Conservation (phyloP, 92 coral and sea anemone species). For the Parazoanthus atlanticus region DNA sequence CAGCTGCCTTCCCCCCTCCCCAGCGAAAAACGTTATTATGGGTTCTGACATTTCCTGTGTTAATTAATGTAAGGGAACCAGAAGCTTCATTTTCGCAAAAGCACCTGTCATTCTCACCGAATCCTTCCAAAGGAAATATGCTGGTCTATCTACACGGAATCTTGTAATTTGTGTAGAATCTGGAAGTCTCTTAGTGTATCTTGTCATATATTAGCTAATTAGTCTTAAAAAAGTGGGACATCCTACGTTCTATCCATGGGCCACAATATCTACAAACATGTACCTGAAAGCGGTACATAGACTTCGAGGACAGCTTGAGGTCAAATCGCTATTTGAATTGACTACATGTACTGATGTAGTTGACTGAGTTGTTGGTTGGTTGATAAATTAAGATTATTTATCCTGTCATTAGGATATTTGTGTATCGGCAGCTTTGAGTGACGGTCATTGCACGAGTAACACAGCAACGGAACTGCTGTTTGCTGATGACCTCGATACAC, state of each 20-base stretch:
- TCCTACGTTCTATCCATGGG: not conserved
- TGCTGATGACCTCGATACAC: constrained; percentile 10
- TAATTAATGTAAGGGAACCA: too few relatives aligned
- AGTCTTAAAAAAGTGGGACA: not conserved
- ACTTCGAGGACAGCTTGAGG: too few relatives aligned
- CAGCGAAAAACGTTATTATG: too few relatives aligned
- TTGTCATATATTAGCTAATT: not conserved
- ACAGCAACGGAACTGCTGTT: constrained; percentile 3
- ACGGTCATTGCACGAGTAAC: not conserved
- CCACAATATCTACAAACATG: too few relatives aligned
- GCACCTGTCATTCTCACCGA: too few relatives aligned
- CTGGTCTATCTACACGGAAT: not conserved
- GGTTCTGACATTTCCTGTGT: too few relatives aligned
- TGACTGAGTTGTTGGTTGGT: not conserved
- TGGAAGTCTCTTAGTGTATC: not conserved
- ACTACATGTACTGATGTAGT: too few relatives aligned
- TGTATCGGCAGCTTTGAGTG: not conserved
- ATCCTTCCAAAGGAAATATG: not conserved
- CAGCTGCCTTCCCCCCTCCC: too few relatives aligned
- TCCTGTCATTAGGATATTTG: not conserved
- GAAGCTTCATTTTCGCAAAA: too few relatives aligned
- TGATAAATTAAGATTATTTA: not conserved
- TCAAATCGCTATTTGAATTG: not conserved
- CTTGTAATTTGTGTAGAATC: not conserved
- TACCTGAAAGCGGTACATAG: not conserved